Conservation (phyloP, 2,113 vertebrate species). For the Glaucomys volans region DNA sequence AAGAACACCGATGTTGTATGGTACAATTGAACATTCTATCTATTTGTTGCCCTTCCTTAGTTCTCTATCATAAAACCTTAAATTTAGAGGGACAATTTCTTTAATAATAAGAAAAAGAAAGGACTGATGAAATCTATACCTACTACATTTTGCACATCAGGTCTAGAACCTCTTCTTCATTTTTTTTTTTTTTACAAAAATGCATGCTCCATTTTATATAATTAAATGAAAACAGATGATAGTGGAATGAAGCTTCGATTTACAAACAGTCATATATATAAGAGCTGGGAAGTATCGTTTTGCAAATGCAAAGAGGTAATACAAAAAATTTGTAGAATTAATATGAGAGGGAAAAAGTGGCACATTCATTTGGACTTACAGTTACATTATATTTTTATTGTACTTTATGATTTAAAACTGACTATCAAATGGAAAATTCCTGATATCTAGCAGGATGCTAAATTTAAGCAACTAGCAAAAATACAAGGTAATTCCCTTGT, state of each 20-base stretch:
- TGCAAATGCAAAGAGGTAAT: background rate
- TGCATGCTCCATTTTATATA: background rate
- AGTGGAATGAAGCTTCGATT: background rate
- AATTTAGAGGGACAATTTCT: background rate
- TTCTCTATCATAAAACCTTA: background rate
- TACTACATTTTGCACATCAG: background rate
- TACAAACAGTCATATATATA: background rate
- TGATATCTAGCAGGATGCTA: conserved; percentile 47
- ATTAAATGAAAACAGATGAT: conserved; percentile 12
- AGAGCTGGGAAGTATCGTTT: background rate
- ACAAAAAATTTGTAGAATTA: background rate
- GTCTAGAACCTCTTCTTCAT: conserved; percentile 23
- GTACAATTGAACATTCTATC: background rate
- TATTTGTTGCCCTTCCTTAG: background rate
- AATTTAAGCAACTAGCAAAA: conserved; percentile 61
- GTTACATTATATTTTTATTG: conserved; percentile 1
- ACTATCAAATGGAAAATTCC: conserved; percentile 60
- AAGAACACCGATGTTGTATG: background rate
- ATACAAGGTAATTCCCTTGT: conserved; percentile 6
- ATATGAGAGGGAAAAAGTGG: background rate
- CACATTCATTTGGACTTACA: background rate
- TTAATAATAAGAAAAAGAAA: background rate
- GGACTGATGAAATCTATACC: background rate
- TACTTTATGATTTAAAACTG: conserved; percentile 50
- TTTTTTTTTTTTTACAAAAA: background rate